Evolutionary conservation across 2,113 vertebrate species (phyloP).

Genomic region (Pollachius pollachius): DNA sequence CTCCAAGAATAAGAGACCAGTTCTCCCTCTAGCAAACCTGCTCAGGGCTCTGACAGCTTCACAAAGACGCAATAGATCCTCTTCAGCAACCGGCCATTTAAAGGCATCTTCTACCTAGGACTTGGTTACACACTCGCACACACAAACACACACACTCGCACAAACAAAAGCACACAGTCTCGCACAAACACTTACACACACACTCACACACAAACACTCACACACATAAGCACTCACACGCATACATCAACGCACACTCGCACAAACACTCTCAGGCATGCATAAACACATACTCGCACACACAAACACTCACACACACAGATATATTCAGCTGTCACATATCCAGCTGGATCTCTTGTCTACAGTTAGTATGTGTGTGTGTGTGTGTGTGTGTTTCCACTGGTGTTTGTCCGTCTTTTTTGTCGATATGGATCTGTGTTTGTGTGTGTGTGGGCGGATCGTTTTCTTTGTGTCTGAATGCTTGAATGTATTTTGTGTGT

Average conservation of each 20-base stretch:
- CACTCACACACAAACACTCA: neutral
- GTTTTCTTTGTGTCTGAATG: neutral
- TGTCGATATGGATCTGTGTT: neutral
- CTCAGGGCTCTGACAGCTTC: neutral
- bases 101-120: neutral
- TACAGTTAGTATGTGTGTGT: slow-evolving; percentile 16
- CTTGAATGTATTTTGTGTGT: too few relatives aligned
- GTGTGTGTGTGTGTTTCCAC: neutral
- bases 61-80: neutral
- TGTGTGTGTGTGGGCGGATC: neutral
- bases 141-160: too few relatives aligned
- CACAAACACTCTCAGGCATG: neutral
- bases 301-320: slow-evolving; percentile 22
- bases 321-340: slow-evolving; percentile 27
- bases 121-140: neutral
- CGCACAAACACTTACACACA: slow-evolving; percentile 2
- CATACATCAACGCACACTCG: neutral
- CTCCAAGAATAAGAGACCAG: too few relatives aligned
- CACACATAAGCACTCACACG: neutral
- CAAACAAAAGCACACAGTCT: neutral
- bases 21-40: too few relatives aligned
- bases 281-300: slow-evolving; percentile 1
- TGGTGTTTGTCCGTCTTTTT: neutral
- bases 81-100: slow-evolving; percentile 15
- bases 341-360: neutral